These are phyloP conservation scores for Drosophila busckii DNA, from an alignment of 1,140 invertebrate genomes.

Conservation along the genomic window DNA sequence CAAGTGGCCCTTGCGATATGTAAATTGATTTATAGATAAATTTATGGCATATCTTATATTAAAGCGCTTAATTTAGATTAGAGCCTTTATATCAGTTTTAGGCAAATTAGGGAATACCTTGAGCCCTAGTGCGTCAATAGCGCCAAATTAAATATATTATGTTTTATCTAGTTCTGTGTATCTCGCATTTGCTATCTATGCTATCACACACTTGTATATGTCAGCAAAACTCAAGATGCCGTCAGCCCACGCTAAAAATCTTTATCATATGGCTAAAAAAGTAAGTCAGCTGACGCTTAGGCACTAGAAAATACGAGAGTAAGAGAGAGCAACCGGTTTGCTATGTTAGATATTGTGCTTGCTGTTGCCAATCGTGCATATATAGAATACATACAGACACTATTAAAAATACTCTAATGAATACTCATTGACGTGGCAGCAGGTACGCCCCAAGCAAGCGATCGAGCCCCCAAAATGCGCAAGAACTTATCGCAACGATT, in stretches of 20 bases:
- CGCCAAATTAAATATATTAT: no score
- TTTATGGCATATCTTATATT: no score
- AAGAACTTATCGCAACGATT: conserved; percentile 55
- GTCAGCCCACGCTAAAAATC: conserved; percentile 31
- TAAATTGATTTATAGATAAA: no score
- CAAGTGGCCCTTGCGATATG: conserved; percentile 32
- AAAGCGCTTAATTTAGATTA: no score
- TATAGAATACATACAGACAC: conserved; percentile 2
- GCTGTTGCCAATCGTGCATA: conserved; percentile 58
- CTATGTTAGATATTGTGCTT: conserved; percentile 26
- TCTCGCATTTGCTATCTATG: no score
- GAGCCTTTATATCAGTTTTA: no score
- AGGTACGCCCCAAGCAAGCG: conserved; percentile 33
- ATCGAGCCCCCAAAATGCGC: conserved; percentile 64
- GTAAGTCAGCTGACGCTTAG: conserved; percentile 52
- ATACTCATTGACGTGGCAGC: conserved; percentile 44
- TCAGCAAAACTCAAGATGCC: conserved; percentile 22
- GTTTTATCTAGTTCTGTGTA: no score
- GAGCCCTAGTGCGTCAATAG: no score
- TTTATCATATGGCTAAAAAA: conserved; percentile 60
- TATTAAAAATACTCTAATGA: neutral
- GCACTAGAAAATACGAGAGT: no score
- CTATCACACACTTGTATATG: neutral
- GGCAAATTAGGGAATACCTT: no score
- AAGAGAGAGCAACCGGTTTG: conserved; percentile 42